Evolutionary conservation across 2,888 invertebrate species (phyloP), one percentile per base, ranked within the genome.

Genomic region (Tinea pellionella): DNA sequence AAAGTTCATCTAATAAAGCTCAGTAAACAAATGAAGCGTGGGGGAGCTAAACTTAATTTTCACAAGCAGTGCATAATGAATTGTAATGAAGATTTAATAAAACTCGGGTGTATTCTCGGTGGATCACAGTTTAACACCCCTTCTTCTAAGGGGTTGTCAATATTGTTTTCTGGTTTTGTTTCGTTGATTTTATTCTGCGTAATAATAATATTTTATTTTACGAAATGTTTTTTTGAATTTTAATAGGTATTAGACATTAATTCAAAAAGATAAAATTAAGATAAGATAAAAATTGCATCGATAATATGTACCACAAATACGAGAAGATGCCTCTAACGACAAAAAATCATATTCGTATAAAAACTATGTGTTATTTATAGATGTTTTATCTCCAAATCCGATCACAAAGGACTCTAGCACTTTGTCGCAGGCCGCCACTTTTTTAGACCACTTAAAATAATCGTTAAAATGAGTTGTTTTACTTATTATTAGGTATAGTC

Each of bases 301-400:
- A 47, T 16, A 47, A n/a, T n/a, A n/a, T n/a, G n/a, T n/a, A 47
- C 15, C 47, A 47, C 47, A 47, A 13, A 41, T n/a, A n/a, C n/a
- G n/a, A n/a, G n/a, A n/a, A 24, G 37, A 9, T 47, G 9, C 6
- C n/a, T 47, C 13, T 2, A 1, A 15, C 16, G 47, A 47, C 47
- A 53, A 53, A 53, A 53, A 53, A 53, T 56, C 30, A 15, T 57
- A 61, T 64, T 63, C 62, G 68, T 66, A 67, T 66, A 73, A 76
- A 74, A 77, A 74, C 30, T 71, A 76, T 77, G 78, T 80, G 83
- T 83, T 84, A 84, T 85, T 86, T 85, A 87, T 81, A 71, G 73
- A 69, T 69, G 62, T 66, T 75, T 77, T 82, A 82, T 82, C 81
- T 74, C 63, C 68, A 72, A 66, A 66, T 69, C 66, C 61, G 68